Conservation (phyloP, 2,797 vertebrate species). For the Thalassophryne amazonica region DNA sequence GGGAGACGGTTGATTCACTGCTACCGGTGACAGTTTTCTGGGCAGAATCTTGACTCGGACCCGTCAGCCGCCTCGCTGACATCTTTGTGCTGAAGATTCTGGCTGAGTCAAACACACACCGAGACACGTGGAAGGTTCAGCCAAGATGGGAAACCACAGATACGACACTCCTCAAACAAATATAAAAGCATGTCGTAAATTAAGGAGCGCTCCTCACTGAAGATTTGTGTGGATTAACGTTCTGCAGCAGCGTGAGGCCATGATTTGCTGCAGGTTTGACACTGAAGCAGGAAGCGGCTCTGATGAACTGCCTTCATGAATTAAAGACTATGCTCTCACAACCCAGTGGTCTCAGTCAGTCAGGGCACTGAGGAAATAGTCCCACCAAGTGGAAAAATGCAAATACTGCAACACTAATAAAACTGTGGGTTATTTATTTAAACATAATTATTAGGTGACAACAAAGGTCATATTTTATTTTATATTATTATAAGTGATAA, state of each 20-base stretch:
- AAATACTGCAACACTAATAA: constrained; percentile 38
- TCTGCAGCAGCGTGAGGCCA: too few species aligned
- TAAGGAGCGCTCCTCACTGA: not conserved
- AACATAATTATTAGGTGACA: too few species aligned
- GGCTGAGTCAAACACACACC: not conserved
- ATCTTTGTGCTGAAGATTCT: constrained; percentile 1
- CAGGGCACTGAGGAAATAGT: constrained; percentile 33
- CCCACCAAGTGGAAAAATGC: constrained; percentile 55
- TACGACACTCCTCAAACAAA: not conserved
- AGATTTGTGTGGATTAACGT: too few species aligned
- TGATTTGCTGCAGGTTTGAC: not conserved
- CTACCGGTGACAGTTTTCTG: not conserved
- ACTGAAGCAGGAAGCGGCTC: not conserved
- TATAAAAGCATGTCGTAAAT: not conserved
- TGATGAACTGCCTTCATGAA: constrained; percentile 12
- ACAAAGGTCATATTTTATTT: too few species aligned
- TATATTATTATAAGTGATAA: too few species aligned
- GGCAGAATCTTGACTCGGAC: constrained; percentile 3
- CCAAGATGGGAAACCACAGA: not conserved
- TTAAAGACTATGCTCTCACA: constrained; percentile 1
- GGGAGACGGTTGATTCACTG: not conserved
- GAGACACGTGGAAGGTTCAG: not conserved
- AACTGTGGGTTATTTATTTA: too few species aligned
- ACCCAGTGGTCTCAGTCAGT: not conserved
- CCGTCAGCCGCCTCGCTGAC: constrained; percentile 5